These are phyloP conservation scores for Dasypogon diadema DNA, from an alignment of 2,888 invertebrate species.

Conservation along the genomic window DNA sequence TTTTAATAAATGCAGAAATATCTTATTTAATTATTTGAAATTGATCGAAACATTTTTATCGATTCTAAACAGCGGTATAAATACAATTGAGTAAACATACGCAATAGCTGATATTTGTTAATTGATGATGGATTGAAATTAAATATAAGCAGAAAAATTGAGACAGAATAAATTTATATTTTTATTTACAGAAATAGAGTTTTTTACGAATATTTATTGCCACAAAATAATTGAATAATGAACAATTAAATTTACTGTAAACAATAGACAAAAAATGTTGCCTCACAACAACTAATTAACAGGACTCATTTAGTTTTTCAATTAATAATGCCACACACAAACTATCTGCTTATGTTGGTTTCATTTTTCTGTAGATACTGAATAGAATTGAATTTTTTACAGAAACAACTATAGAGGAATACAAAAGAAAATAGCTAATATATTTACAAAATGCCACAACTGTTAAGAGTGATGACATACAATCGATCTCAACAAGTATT, in stretches of 20 bases:
- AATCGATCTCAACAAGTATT: conserved; percentile 40
- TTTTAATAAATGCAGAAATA: conserved; percentile 48
- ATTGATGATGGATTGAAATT: conserved; percentile 40
- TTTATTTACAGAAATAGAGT: conserved; percentile 55
- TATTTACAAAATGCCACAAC: conserved; percentile 46
- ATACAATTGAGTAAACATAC: conserved; percentile 10
- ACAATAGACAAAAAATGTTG: conserved; percentile 42
- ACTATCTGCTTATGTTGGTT: conserved; percentile 55
- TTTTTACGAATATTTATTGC: conserved; percentile 44
- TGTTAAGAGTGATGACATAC: conserved; percentile 48
- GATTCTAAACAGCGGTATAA: conserved; percentile 16
- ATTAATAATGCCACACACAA: conserved; percentile 48
- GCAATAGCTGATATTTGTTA: conserved; percentile 52
- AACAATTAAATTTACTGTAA: conserved; percentile 24
- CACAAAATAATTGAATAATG: conserved; percentile 21
- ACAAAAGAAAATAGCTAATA: conserved; percentile 44
- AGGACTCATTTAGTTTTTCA: conserved; percentile 30
- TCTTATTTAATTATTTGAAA: conserved; percentile 13
- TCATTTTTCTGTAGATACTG: conserved; percentile 52
- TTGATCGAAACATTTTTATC: conserved; percentile 35
- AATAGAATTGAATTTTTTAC: conserved; percentile 52
- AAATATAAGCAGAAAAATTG: conserved; percentile 44
- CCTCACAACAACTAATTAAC: conserved; percentile 12
- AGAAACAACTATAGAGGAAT: conserved; percentile 44
- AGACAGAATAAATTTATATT: conserved; percentile 49